Conservation (phyloP, 2,113 vertebrate genomes). For the Varanus salvator region DNA sequence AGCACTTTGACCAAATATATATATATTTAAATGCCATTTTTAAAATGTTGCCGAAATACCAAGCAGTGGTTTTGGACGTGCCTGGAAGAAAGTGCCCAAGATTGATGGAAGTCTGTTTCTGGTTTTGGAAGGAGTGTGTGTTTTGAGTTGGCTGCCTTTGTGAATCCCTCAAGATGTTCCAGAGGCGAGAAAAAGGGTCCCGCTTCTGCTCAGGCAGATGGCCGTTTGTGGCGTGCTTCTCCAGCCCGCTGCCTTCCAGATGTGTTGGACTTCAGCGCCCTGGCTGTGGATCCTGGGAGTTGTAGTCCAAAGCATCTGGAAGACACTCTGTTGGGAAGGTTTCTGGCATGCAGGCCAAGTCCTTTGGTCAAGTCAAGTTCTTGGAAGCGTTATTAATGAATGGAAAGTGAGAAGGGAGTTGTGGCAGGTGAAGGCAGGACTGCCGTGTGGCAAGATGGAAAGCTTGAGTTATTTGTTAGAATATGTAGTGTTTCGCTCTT, state of each 20-base stretch:
- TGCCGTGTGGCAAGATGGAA: neutral
- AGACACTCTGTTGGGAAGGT: too few species aligned
- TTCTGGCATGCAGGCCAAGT: neutral
- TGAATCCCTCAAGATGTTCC: neutral
- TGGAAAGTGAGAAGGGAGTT: constrained; percentile 12
- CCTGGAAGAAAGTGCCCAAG: fast-evolving
- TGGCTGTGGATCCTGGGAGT: too few species aligned
- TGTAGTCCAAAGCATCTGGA: too few species aligned
- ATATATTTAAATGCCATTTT: neutral
- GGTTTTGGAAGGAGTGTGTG: too few species aligned
- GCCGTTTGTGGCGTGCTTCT: neutral
- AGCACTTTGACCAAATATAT: constrained; percentile 17
- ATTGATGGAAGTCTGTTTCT: neutral
- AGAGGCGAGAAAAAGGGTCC: neutral
- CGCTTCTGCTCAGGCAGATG: neutral
- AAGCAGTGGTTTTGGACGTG: fast-evolving
- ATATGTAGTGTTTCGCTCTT: constrained; percentile 14
- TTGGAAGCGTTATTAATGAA: constrained; percentile 34
- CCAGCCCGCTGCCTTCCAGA: too few species aligned
- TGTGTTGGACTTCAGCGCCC: too few species aligned
- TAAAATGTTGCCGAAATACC: neutral
- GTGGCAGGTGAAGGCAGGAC: neutral
- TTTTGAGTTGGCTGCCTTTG: neutral
- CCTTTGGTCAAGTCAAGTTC: neutral
- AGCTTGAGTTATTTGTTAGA: constrained; percentile 44